Base-by-base conservation (phyloP, 2,888 invertebrate genomes). In the Troglohyphantes excavatus region DNA sequence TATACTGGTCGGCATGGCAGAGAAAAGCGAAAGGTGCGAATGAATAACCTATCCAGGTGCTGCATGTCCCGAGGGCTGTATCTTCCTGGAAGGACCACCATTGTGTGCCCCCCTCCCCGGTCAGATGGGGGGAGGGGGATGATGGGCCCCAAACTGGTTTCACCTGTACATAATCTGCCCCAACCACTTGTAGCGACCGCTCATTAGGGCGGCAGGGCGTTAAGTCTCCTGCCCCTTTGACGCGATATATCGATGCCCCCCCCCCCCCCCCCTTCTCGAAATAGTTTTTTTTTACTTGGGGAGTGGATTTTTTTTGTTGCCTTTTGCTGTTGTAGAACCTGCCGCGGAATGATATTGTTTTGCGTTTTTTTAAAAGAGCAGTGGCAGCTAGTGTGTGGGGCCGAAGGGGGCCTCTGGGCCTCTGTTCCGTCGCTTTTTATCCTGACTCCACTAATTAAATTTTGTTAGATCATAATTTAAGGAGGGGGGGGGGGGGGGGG, bases 141-240 rank as follows among this genome's bases (percentile, higher is more conserved):
- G 17, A 53, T 17, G 53, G 13, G 53, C 84, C 87, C 65, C 65
- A 79, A 87, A 87, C 87, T 39, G 79, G 87, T 87, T 70, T 70
- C 70, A 33, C 76, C 76, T 73, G 72, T 43, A 78, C 19, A 43
- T 63, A 68, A 79, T 46, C 68, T 29, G 33, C 78, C 61, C 67
- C 76, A 53, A 67, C 86, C 73, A 81, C 87, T 88, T 88, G 87
- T 88, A 81, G 72, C 81, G 59, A 46, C 46, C 59, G 75, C 87
- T 87, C 81, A 87, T 87, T 87, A 87, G 63, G 87, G 53, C 79
- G 73, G 81, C 67, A 81, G 81, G 81, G 87, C 87, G 87, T 87
- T 81, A 87, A 87, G 73, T 53, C 53, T 81, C 86, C n/a, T 65
- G 81, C 87, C 87, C 87, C 87, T 88, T 88, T 88, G 87, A 88